Base-by-base conservation (phyloP, 2,888 invertebrate genomes). In the Amorpha juglandis region DNA sequence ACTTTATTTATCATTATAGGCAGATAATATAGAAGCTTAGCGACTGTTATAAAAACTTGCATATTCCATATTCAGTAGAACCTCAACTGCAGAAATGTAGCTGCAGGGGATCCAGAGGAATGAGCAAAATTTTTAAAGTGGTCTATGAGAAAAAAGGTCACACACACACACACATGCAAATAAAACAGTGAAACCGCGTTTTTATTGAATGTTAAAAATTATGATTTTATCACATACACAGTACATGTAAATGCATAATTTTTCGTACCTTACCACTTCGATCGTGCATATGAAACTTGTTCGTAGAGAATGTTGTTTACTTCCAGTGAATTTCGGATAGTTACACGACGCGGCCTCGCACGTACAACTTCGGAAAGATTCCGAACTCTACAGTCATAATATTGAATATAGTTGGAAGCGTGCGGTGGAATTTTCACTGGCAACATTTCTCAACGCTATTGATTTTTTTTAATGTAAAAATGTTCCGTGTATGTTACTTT, bases 291-390 rank as follows among this genome's bases (percentile, higher is more conserved):
- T 38, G 19, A 58, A 58, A 58, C 45, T 45, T 45, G 58, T 58
- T 58, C 58, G 16, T 38, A 16, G 19, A 16, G 16, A 33, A 16
- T 1, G 42, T 58, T 58, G 58, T 58, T 58, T 58, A 58, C 58
- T 42, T 19, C 38, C 38, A 38, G 58, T 58, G 58, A 58, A 58
- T 58, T 58, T 42, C 19, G 42, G 38, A 42, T 38, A 80, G 79
- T 78, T 83, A 79, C 58, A 58, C 42, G 58, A 4, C 19, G 19
- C 42, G 33, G 27, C 12, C 58, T 42, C 75, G 73, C 74, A 77
- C 80, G 83, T 67, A 70, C 79, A 88, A 88, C 78, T 89, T 88
- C 86, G 83, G 83, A 88, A 88, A 88, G 87, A 87, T 87, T 86
- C 77, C 77, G 71, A 78, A 74, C 78, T 72, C 79, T 72, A n/a